Conservation (phyloP, 2,797 vertebrate genomes). For the Cygnus olor region DNA sequence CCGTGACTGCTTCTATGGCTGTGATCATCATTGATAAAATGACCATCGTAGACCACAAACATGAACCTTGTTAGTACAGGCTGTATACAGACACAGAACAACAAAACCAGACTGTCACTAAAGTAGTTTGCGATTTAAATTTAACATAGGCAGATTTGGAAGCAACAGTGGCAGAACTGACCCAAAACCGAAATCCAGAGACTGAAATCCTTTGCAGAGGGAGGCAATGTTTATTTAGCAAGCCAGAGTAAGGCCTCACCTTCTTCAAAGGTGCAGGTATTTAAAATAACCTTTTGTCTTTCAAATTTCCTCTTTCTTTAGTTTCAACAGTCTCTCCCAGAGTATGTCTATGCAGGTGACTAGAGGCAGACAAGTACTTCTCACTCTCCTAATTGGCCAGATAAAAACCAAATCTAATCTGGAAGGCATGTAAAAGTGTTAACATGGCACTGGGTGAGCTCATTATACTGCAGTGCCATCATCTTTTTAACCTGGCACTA, state of each 20-base stretch:
- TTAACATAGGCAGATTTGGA: background rate
- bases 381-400: background rate
- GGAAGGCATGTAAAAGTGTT: background rate
- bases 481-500: background rate
- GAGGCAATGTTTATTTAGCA: background rate
- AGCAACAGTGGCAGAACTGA: background rate
- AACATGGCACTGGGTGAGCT: background rate
- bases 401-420: background rate
- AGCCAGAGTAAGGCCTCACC: background rate
- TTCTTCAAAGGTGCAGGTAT: background rate
- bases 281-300: background rate
- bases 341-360: background rate
- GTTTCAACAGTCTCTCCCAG: background rate
- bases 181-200: background rate
- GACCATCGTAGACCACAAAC: background rate
- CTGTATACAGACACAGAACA: background rate
- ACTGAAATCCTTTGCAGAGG: background rate
- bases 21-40: background rate
- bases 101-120: background rate
- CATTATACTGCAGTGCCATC: accelerated
- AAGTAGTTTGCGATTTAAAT: background rate
- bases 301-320: background rate
- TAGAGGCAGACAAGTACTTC: background rate
- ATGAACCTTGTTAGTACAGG: background rate
- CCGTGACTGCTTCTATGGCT: background rate